phyloP scores from a whole-genome alignment of 2,797 vertebrate genomes.

The Hirundo rustica region DNA sequence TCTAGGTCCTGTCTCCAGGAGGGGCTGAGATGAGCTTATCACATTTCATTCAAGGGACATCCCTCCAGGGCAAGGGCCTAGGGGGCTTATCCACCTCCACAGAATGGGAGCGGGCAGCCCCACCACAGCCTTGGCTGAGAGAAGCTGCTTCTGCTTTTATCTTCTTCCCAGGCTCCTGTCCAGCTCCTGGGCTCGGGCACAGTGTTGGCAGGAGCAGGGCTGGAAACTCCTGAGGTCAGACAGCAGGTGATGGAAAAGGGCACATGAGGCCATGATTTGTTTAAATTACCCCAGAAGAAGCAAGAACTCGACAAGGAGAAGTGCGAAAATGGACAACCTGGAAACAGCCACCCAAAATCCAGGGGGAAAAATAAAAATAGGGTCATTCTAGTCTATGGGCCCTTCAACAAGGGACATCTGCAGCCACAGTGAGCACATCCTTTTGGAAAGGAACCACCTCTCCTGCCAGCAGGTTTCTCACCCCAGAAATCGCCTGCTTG shows the following conservation, averaged over 20 bases:
- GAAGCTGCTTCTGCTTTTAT: not conserved
- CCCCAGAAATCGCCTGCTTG: not conserved
- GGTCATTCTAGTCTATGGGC: not conserved
- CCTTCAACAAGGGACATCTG: fast-evolving
- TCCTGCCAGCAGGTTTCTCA: not conserved
- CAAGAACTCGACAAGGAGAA: not conserved
- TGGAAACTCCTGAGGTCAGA: not conserved
- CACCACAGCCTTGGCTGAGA: not conserved
- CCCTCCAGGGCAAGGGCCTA: no score
- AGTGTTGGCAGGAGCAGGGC: fast-evolving
- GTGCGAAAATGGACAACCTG: not conserved
- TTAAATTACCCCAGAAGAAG: not conserved
- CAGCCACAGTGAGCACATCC: not conserved
- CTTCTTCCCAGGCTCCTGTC: not conserved
- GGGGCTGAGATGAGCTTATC: no score
- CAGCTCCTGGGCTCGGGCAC: not conserved
- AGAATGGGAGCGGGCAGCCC: not conserved
- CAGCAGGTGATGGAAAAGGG: not conserved
- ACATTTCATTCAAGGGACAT: no score
- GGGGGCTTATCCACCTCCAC: no score
- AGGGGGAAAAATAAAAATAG: not conserved
- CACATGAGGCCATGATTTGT: not conserved
- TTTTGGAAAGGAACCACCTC: not conserved
- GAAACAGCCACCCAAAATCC: not conserved
- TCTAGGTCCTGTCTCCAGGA: no score